Base-by-base conservation (phyloP, 2,888 invertebrate genomes). In the Dysmachus trigonus region DNA sequence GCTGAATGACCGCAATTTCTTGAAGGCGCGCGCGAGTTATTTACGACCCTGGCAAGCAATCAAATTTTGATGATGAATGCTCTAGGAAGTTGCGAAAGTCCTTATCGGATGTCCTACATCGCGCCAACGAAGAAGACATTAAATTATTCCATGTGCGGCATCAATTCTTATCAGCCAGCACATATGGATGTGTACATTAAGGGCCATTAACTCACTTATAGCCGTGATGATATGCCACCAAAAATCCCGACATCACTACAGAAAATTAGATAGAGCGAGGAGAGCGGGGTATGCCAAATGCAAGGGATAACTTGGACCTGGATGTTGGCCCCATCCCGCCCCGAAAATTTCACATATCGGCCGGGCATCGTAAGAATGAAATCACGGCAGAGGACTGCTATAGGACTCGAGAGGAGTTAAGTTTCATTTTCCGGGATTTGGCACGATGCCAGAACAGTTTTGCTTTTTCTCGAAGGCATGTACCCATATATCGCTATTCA, bases 391-490 rank as follows among this genome's bases (percentile, higher is more conserved):
- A 33, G 38, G 51, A 83, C 27, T 81, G 35, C 47, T 47, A 33
- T 33, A n/a, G 5, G 47, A 47, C 6, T 15, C n/a, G 6, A 53
- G 53, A 53, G 53, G 18, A 62, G 18, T 62, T 62, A 22, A 27
- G 83, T 53, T 82, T 76, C 83, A 73, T 74, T 86, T 73, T 73
- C 33, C 33, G 13, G 82, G 83, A 86, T 83, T 86, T 86, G 86
- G 86, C 86, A 74, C 2, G 13, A 18, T 51, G 82, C 86, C 86
- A 86, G 22, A 13, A 31, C 76, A 22, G 38, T 83, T 47, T 30
- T 38, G 31, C 51, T 82, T 82, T 74, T 22, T 83, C 35, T 27
- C 22, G 7, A 38, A n/a, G 47, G 31, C n/a, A n/a, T n/a, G n/a
- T n/a, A n/a, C n/a, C n/a, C n/a, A n/a, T n/a, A n/a, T 86, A 35